phyloP scores from a whole-genome alignment of 2,888 invertebrate species.

The Masnerella sp. region DNA sequence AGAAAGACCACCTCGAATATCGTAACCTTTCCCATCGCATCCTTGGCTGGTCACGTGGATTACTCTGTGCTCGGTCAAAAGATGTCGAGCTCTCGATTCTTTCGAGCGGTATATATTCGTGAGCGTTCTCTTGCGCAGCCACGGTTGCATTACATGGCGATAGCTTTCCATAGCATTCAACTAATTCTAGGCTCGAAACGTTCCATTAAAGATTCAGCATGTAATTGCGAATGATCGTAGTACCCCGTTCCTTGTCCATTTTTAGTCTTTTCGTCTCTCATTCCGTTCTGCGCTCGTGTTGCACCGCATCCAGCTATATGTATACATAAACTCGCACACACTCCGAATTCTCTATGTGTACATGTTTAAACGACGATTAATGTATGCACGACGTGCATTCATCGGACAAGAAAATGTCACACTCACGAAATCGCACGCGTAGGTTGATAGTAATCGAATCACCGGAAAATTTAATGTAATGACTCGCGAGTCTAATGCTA shows the following conservation, averaged over 20 bases:
- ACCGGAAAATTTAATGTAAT: constrained; percentile 71
- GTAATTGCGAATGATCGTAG: constrained; percentile 77
- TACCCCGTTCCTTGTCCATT: constrained; percentile 56
- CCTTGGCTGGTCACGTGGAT: constrained; percentile 47
- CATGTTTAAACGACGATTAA: constrained; percentile 49
- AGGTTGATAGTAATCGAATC: constrained; percentile 65
- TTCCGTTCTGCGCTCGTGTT: constrained; percentile 24
- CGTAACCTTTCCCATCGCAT: constrained; percentile 59
- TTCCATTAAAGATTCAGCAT: constrained; percentile 78
- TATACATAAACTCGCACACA: constrained; percentile 5
- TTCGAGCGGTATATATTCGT: constrained; percentile 47
- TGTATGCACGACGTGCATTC: constrained; percentile 61
- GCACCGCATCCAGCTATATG: background rate
- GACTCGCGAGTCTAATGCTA: constrained; percentile 57
- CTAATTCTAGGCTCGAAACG: constrained; percentile 77
- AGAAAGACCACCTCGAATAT: constrained; percentile 53
- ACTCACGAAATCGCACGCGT: constrained; percentile 56
- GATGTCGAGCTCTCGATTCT: constrained; percentile 61
- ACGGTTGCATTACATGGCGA: constrained; percentile 73
- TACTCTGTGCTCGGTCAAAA: constrained; percentile 43
- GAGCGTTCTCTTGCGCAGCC: constrained; percentile 60
- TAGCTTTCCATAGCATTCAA: constrained; percentile 76
- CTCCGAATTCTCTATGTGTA: constrained; percentile 6
- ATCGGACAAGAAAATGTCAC: constrained; percentile 66
- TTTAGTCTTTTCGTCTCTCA: constrained; percentile 54